Evolutionary conservation across 2,797 vertebrate genomes (phyloP).

Genomic region (Eospalax fontanierii): DNA sequence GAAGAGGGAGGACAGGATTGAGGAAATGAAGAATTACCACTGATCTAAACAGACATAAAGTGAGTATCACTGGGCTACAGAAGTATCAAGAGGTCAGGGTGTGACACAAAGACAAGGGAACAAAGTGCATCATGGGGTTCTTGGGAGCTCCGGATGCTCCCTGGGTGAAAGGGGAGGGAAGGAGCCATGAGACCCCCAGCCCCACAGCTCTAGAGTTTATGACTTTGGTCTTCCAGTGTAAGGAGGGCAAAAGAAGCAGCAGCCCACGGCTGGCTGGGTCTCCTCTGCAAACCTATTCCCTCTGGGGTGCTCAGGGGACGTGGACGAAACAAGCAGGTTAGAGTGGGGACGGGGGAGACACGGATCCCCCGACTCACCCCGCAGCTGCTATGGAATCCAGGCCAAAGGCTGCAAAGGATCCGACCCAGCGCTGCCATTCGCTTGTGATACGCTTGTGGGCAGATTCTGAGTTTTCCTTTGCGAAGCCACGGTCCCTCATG

Average conservation of each 20-base stretch:
- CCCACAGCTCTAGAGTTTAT: neutral
- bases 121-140: too few relatives aligned
- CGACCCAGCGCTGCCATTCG: neutral
- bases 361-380: neutral
- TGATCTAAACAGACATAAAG: neutral
- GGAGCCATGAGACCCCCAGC: too few relatives aligned
- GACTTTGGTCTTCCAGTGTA: neutral
- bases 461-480: neutral
- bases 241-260: neutral
- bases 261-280: fast-evolving
- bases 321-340: neutral
- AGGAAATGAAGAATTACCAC: neutral
- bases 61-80: neutral
- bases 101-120: neutral
- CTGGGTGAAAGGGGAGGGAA: neutral
- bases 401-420: neutral
- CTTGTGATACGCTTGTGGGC: neutral
- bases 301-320: neutral
- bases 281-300: neutral
- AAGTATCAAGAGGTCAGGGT: neutral
- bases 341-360: too few relatives aligned
- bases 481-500: neutral
- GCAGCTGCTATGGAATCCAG: neutral
- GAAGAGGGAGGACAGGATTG: neutral
- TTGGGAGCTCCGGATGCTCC: too few relatives aligned